phyloP scores from a whole-genome alignment of 2,113 vertebrate species.

The Muntiacus muntjak region DNA sequence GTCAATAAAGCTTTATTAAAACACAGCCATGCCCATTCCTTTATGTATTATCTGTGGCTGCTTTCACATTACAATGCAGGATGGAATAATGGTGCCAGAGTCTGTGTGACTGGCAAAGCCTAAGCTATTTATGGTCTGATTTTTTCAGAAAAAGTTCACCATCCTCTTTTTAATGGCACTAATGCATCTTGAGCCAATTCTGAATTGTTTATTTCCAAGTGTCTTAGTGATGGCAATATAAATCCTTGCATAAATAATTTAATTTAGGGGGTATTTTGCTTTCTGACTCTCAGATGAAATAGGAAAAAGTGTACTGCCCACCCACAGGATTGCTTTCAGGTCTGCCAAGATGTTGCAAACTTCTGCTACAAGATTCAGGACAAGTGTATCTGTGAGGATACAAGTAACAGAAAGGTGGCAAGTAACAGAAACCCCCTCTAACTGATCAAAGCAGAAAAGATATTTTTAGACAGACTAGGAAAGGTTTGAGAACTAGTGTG shows the following conservation, averaged over 20 bases:
- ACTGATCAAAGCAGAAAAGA: neutral
- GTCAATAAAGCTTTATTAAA: slow-evolving; percentile 19
- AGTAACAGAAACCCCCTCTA: neutral
- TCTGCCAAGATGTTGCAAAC: neutral
- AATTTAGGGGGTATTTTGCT: neutral
- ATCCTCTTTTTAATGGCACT: neutral
- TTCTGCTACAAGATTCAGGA: neutral
- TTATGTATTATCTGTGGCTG: neutral
- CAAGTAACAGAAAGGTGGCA: neutral
- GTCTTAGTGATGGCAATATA: neutral
- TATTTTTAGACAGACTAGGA: neutral
- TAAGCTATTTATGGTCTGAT: neutral
- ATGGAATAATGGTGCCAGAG: neutral
- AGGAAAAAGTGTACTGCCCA: neutral
- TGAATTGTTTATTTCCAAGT: neutral
- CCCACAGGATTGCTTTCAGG: neutral
- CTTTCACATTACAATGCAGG: neutral
- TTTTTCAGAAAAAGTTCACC: neutral
- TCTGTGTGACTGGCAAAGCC: neutral
- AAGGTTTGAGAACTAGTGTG: neutral
- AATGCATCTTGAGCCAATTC: neutral
- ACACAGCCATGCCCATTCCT: neutral
- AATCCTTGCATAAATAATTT: neutral
- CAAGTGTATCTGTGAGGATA: neutral
- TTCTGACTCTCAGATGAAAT: neutral